phyloP scores from a whole-genome alignment of 23 tunicate species.

The Phallusia fumigata region DNA sequence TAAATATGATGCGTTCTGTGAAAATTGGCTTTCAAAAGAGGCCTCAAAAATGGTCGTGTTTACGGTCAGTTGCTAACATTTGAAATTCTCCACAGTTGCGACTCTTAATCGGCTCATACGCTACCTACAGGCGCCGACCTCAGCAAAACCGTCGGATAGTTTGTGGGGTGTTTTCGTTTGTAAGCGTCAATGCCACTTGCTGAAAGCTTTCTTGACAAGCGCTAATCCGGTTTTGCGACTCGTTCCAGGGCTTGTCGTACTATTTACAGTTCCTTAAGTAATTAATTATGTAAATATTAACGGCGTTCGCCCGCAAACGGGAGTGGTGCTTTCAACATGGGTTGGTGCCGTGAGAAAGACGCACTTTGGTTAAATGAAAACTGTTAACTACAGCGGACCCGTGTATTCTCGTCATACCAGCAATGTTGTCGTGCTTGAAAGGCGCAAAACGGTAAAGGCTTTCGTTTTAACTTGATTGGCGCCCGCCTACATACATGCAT shows the following conservation, averaged over 20 bases:
- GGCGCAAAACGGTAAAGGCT: too few relatives aligned
- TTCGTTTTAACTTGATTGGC: too few relatives aligned
- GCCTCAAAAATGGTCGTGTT: neutral
- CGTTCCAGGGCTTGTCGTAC: slow-evolving; percentile 1
- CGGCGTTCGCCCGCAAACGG: neutral
- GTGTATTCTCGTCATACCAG: too few relatives aligned
- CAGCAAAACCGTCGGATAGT: neutral
- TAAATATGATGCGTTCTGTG: neutral
- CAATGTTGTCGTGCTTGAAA: too few relatives aligned
- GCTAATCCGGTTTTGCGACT: slow-evolving; percentile 4
- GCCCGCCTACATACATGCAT: too few relatives aligned
- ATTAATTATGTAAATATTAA: slow-evolving; percentile 6
- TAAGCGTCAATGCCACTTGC: neutral
- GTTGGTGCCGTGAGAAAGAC: too few relatives aligned
- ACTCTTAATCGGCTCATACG: neutral
- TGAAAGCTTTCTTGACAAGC: neutral
- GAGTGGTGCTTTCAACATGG: slow-evolving; percentile 13
- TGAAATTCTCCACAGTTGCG: slow-evolving; percentile 9
- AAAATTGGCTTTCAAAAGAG: neutral
- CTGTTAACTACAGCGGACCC: too few relatives aligned
- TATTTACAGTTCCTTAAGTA: neutral
- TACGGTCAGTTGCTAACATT: neutral
- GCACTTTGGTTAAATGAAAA: too few relatives aligned
- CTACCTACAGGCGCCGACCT: slow-evolving; percentile 1
- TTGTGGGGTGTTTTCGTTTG: neutral